phyloP scores from a whole-genome alignment of 2,797 vertebrate species.

The Lepus oiostolus region DNA sequence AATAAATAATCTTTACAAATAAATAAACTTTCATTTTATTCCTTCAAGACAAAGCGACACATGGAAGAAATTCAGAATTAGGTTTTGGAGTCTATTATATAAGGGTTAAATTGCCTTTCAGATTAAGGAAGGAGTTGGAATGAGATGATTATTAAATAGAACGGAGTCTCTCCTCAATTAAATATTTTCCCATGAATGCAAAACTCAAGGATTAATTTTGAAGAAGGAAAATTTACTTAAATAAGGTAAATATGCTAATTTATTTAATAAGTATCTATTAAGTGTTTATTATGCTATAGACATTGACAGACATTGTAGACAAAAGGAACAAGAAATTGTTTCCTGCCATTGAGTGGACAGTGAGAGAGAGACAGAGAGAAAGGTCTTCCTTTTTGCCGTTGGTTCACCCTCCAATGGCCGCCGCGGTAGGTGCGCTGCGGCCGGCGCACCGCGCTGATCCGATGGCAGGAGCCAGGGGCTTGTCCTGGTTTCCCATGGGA shows the following conservation, averaged over 20 bases:
- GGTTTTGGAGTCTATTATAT: not conserved
- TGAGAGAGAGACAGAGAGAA: too few relatives aligned
- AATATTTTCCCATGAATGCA: not conserved
- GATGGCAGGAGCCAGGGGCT: too few relatives aligned
- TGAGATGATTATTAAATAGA: conserved; percentile 19
- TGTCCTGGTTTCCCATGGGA: too few relatives aligned
- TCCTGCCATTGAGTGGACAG: not conserved
- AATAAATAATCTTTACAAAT: too few relatives aligned
- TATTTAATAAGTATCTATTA: not conserved
- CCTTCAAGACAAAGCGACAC: conserved; percentile 1
- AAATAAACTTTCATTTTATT: not conserved
- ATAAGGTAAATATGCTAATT: not conserved
- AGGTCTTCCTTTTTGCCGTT: too few relatives aligned
- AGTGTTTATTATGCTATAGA: not conserved
- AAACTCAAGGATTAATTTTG: conserved; percentile 20
- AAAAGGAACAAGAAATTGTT: not conserved
- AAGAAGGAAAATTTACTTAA: not conserved
- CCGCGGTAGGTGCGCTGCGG: too few relatives aligned
- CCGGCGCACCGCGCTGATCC: too few relatives aligned
- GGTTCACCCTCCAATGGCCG: too few relatives aligned
- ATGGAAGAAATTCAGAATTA: not conserved
- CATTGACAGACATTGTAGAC: not conserved
- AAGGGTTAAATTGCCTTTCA: not conserved
- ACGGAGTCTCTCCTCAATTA: not conserved
- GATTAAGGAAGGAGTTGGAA: not conserved